Percentiles rank a stretch among this genome's conserved stretches.
Conservation (phyloP, 2,888 invertebrate species). For the Thereva nobilitata region DNA sequence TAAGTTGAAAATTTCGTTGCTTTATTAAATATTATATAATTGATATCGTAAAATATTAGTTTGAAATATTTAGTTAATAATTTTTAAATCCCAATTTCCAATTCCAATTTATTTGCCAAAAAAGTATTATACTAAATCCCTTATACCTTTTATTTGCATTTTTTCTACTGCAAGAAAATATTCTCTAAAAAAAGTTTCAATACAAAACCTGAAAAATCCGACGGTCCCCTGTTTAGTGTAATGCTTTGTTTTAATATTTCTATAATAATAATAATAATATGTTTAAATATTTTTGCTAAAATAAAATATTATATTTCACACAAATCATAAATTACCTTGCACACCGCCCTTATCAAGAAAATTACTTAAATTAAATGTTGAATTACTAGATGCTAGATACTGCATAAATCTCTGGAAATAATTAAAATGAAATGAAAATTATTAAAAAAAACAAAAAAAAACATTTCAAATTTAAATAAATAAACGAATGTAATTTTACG, state of each 20-base stretch:
- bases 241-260: conserved; percentile 34
- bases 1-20: too few relatives aligned
- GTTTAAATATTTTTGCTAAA: conserved; percentile 23
- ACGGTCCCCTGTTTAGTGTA: conserved; percentile 33
- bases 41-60: too few relatives aligned
- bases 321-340: conserved; percentile 73
- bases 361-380: conserved; percentile 96
- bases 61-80: too few relatives aligned
- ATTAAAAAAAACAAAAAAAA: too few relatives aligned
- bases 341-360: conserved; percentile 97
- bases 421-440: conserved; percentile 45
- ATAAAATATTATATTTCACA: conserved; percentile 1
- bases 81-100: too few relatives aligned
- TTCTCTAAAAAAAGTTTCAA: conserved; percentile 15
- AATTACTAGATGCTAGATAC: conserved; percentile 99
- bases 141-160: neutral
- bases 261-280: conserved; percentile 27
- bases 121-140: too few relatives aligned
- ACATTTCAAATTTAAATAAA: neutral
- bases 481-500: neutral
- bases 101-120: too few relatives aligned
- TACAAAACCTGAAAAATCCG: conserved; percentile 35
- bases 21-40: too few relatives aligned
- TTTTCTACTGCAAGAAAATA: conserved; percentile 1
- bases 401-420: conserved; percentile 95